Percentiles rank a stretch among this genome's conserved stretches.
Conservation (phyloP, 2,113 vertebrate species). For the Sturnus vulgaris region DNA sequence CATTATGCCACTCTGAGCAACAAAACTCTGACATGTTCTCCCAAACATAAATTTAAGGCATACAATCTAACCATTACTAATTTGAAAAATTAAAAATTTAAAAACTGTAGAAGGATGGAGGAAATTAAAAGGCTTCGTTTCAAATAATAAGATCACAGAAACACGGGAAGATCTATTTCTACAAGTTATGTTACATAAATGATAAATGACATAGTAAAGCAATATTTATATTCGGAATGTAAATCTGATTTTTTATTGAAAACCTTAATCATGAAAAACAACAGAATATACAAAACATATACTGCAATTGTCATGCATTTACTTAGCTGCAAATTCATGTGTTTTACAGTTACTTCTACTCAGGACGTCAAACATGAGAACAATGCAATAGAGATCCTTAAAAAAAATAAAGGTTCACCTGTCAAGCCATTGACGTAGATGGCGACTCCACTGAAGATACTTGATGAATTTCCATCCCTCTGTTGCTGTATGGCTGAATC, state of each 20-base stretch:
- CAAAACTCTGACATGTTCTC: background rate
- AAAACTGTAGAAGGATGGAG: background rate
- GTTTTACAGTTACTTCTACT: background rate
- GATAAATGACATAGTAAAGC: background rate
- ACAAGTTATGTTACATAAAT: background rate
- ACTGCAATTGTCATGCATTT: background rate
- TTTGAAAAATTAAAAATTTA: background rate
- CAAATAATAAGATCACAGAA: background rate
- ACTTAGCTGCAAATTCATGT: background rate
- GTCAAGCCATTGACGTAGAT: constrained; percentile 98
- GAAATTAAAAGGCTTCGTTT: background rate
- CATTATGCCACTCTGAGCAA: background rate
- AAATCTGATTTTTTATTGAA: background rate
- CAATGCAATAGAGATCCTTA: background rate
- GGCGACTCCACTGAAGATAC: constrained; percentile 90
- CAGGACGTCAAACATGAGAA: background rate
- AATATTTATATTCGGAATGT: background rate
- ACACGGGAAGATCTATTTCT: background rate
- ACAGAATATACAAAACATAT: background rate
- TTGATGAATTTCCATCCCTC: constrained; percentile 81
- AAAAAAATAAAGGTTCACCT: constrained; percentile 75
- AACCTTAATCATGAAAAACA: background rate
- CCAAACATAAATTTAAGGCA: background rate
- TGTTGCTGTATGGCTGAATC: constrained; percentile 84
- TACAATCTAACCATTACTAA: background rate